Percentiles rank a stretch among this genome's conserved stretches.
Conservation (phyloP, 2,888 invertebrate genomes). For the Rhagium mordax region DNA sequence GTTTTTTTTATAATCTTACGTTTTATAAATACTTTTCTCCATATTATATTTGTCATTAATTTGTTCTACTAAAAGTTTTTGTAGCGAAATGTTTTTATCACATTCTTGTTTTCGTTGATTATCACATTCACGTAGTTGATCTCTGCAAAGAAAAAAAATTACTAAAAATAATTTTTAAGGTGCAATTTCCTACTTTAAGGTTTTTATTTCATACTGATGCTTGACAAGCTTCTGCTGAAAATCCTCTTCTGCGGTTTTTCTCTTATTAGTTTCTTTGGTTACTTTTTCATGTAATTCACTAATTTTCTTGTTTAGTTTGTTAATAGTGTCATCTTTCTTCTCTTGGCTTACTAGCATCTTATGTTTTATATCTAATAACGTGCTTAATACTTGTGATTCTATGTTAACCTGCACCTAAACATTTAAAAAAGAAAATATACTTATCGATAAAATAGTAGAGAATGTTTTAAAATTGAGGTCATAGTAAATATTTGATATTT, state of each 20-base stretch:
- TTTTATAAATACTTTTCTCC: conserved; percentile 26
- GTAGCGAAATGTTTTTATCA: conserved; percentile 27
- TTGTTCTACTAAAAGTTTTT: conserved; percentile 34
- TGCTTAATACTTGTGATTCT: conserved; percentile 1
- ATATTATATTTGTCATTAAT: conserved; percentile 30
- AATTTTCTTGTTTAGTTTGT: conserved; percentile 9
- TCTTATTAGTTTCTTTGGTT: background rate
- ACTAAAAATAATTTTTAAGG: background rate
- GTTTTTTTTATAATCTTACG: conserved; percentile 28
- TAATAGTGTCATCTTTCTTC: conserved; percentile 17
- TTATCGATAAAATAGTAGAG: background rate
- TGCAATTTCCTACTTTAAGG: conserved; percentile 1
- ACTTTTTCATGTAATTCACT: conserved; percentile 13
- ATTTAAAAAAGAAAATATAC: background rate
- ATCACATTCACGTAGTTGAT: background rate
- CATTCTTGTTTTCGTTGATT: conserved; percentile 9
- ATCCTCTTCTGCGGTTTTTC: background rate
- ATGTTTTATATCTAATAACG: conserved; percentile 13
- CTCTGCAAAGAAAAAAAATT: background rate
- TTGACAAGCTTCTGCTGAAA: background rate
- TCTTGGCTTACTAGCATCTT: conserved; percentile 6
- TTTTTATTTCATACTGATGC: conserved; percentile 11
- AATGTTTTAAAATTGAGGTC: background rate
- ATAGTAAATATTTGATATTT: too few species aligned
- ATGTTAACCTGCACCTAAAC: conserved; percentile 11